Conservation (phyloP, 1,140 invertebrate species). For the Asobara japonica region DNA sequence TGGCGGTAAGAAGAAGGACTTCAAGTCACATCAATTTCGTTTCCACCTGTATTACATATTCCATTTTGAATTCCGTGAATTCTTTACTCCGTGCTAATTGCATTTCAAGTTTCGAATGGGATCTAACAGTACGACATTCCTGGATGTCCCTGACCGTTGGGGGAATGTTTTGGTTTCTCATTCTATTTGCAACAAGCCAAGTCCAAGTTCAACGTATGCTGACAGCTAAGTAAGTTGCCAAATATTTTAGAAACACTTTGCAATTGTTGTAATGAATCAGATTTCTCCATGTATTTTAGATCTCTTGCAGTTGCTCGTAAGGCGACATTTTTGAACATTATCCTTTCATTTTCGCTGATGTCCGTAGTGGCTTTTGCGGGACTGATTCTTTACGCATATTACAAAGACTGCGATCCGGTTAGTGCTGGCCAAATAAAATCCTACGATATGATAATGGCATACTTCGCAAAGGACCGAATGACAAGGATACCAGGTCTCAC, state of each 20-base stretch:
- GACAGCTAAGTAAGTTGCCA: slow-evolving; percentile 54
- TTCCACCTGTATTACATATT: too few species aligned
- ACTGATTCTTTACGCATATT: slow-evolving; percentile 79
- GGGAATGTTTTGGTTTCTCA: slow-evolving; percentile 77
- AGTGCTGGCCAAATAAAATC: slow-evolving; percentile 65
- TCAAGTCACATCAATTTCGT: too few species aligned
- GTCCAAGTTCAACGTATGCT: slow-evolving; percentile 61
- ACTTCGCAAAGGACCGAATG: slow-evolving; percentile 81
- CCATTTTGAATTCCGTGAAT: neutral
- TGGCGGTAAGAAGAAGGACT: too few species aligned
- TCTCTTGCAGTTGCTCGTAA: slow-evolving; percentile 71
- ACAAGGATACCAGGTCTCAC: slow-evolving; percentile 74
- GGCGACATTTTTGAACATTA: slow-evolving; percentile 74
- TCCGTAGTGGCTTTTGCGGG: slow-evolving; percentile 78
- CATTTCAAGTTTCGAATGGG: slow-evolving; percentile 67
- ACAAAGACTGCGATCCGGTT: slow-evolving; percentile 81
- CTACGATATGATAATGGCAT: slow-evolving; percentile 56
- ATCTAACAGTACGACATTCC: slow-evolving; percentile 80
- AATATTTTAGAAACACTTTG: neutral
- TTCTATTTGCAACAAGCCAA: slow-evolving; percentile 87
- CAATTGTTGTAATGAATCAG: neutral
- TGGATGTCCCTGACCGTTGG: slow-evolving; percentile 79
- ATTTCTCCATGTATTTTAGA: slow-evolving; percentile 31
- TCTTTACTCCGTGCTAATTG: too few species aligned
- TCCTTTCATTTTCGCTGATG: slow-evolving; percentile 72